These are phyloP conservation scores for Channa striata DNA, from an alignment of 2,797 vertebrate genomes.

Conservation along the genomic window DNA sequence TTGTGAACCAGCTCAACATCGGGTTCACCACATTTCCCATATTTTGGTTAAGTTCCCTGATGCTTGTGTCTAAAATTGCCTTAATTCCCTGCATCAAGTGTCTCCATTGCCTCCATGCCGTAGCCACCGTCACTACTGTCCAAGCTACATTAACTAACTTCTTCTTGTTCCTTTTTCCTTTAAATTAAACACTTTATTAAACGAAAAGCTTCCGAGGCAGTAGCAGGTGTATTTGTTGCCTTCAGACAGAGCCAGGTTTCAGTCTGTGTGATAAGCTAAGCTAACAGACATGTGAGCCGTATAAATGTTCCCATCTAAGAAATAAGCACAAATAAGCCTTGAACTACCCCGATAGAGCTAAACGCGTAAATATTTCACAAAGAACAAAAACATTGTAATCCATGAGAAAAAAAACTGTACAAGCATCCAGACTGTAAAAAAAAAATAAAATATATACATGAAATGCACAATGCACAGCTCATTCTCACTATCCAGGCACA, in stretches of 20 bases:
- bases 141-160: background rate
- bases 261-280: constrained; percentile 5
- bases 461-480: constrained; percentile 77
- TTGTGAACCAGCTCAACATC: too few species aligned
- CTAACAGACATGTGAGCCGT: constrained; percentile 19
- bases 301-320: constrained; percentile 14
- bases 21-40: too few species aligned
- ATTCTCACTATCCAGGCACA: constrained; percentile 74
- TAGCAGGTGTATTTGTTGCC: background rate
- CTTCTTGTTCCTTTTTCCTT: background rate
- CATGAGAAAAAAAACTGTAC: constrained; percentile 70
- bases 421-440: constrained; percentile 77
- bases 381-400: constrained; percentile 48
- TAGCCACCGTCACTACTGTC: background rate
- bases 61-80: too few species aligned
- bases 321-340: constrained; percentile 9
- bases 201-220: background rate
- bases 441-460: constrained; percentile 79
- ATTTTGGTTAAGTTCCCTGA: too few species aligned
- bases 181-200: background rate
- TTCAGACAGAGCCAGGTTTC: background rate
- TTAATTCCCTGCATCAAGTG: background rate
- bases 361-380: constrained; percentile 56
- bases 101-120: background rate
- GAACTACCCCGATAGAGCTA: constrained; percentile 33